Percentiles rank a stretch among this genome's conserved stretches.
These are phyloP conservation scores for Agrilus planipennis DNA, from an alignment of 1,140 invertebrate genomes.

Conservation along the genomic window DNA sequence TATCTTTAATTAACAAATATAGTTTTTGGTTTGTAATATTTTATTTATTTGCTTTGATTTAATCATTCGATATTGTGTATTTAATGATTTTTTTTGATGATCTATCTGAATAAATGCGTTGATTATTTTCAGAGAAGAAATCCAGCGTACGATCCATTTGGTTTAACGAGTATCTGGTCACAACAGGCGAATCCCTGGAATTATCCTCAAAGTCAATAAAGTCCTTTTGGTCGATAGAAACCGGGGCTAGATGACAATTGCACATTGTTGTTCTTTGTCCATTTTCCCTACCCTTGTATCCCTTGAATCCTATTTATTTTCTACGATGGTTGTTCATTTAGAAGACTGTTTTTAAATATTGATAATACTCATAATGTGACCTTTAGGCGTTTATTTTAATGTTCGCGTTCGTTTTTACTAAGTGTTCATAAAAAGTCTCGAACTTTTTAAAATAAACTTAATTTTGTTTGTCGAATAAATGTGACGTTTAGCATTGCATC, in stretches of 20 bases:
- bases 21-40: background rate
- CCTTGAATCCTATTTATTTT: too few species aligned
- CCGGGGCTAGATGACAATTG: too few species aligned
- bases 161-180: slow-evolving; percentile 17
- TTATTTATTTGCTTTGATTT: slow-evolving; percentile 2
- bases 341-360: slow-evolving; percentile 5
- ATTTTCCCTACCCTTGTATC: too few species aligned
- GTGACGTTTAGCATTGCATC: too few species aligned
- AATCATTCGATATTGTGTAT: slow-evolving; percentile 1
- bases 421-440: too few species aligned
- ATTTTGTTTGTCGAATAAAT: too few species aligned
- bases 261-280: too few species aligned
- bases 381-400: too few species aligned
- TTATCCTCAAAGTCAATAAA: slow-evolving; percentile 18
- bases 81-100: slow-evolving; percentile 1
- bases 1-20: background rate
- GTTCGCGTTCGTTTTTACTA: too few species aligned
- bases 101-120: background rate
- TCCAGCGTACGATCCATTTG: slow-evolving; percentile 18
- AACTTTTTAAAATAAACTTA: too few species aligned
- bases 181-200: slow-evolving; percentile 20
- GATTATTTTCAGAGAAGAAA: slow-evolving; percentile 9
- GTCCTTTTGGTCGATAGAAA: background rate
- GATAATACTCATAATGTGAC: slow-evolving; percentile 8
- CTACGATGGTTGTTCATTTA: background rate